Evolutionary conservation across 2,113 vertebrate genomes (phyloP), one percentile per base, ranked within the genome.

Genomic region (Heteronetta atricapilla): DNA sequence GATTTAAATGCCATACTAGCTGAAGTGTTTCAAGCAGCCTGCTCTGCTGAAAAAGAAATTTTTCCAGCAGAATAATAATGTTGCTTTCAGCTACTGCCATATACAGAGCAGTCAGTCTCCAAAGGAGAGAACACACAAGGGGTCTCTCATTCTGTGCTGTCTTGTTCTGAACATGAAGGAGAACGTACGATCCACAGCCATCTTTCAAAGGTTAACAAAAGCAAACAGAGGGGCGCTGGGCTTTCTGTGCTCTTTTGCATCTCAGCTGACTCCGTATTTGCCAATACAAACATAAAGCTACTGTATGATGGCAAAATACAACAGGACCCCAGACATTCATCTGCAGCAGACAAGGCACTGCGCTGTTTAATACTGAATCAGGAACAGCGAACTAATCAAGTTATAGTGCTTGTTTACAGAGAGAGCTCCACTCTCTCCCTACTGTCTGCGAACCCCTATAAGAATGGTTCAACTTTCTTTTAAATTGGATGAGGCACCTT

Each of bases 101-200:
- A 14, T 46, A 59, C 48, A 52, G 46, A 58, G 58, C 46, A 25
- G 34, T 7, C 15, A 3, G 3, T 73, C 75, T 78, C 84, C 83
- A 34, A 2, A 34, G 62, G 31, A 75, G 31, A 42, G 21, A 46
- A 52, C 33, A 25, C 21, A 1, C 22, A 55, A 2, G 28, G 52
- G 26, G 44, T 58, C 40, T 52, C 44, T 84, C 14, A 6, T 9
- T 38, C 46, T 31, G 58, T 11, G 63, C 74, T 67, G 64, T 55
- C 74, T 82, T 34, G 25, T 8, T 58, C 74, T 33, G 7, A 52
- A 11, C 6, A 18, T 1, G 26, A 53, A n/a, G 4, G 25, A 62
- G 31, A 36, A 70, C 0, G 1, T 16, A 38, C 31, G 33, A 67
- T 8, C 34, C 53, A 25, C 0, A 0, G 15, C 69, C 40, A n/a